Evolutionary conservation across 2,797 vertebrate genomes (phyloP), one percentile per base, ranked within the genome.

Genomic region (Peromyscus nudipes): DNA sequence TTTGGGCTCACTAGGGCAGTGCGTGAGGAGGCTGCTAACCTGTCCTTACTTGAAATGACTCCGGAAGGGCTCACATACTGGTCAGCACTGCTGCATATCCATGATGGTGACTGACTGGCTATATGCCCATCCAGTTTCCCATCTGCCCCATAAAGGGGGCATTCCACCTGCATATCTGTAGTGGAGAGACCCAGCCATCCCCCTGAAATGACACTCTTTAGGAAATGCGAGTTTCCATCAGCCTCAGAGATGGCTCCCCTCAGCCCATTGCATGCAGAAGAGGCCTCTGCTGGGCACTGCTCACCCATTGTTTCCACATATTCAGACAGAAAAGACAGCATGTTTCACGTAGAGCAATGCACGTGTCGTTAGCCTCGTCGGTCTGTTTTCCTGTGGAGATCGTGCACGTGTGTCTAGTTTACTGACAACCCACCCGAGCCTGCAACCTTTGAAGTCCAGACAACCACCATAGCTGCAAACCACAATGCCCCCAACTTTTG

Each of bases 151-250:
- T 19, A 6, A 2, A 6, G 49, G 40, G 0, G 67, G 17, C 57
- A 92, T 93, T 93, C 31, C 0, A 2, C 52, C 37, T 34, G 94
- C 52, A 64, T 76, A 75, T 88, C 92, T 65, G 40, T 40, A 1
- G 77, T 0, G 0, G 91, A 77, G 40, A 37, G 75, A n/a, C 67
- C 57, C 4, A 0, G 76, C 13, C 31, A 37, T 55, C 21, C 67
- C 91, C 97, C 94, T 7, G 76, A 89, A 93, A 94, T 3, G 75
- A 95, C n/a, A 43, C 43, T 64, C 65, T 91, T 89, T 16, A 37
- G 88, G 94, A 96, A 76, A 82, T 31, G 37, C 79, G 23, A 23
- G 69, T 75, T 92, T 77, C 85, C 62, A 6, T 65, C 62, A 77
- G 69, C 80, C 93, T 95, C 4, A 0, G 80, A 96, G 95, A 95